Conservation (phyloP, 2,888 invertebrate species). For the Lepidochrysops patricia region DNA sequence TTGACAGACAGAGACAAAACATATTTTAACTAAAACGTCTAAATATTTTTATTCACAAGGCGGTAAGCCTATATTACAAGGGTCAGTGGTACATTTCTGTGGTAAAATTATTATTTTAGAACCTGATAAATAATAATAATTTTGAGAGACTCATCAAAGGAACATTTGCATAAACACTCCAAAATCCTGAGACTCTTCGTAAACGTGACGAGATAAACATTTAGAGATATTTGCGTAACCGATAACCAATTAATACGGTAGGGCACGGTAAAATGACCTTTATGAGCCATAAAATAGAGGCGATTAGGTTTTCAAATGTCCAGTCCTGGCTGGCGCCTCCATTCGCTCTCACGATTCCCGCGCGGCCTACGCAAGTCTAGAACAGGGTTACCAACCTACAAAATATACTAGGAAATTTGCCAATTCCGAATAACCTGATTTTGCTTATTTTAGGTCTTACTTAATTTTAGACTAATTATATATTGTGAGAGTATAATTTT, state of each 20-base stretch:
- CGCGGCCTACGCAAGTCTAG: slow-evolving; percentile 43
- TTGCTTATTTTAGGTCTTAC: neutral
- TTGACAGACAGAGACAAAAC: no score
- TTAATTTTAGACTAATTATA: neutral
- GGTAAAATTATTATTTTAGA: neutral
- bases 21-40: no score
- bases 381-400: neutral
- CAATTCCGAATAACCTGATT: neutral
- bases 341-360: slow-evolving; percentile 42
- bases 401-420: neutral
- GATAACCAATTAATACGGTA: slow-evolving; percentile 4
- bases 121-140: neutral
- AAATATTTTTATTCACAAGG: no score
- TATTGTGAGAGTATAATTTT: neutral
- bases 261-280: slow-evolving; percentile 11
- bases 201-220: neutral
- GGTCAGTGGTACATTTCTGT: neutral
- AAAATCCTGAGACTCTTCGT: neutral
- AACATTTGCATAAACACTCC: slow-evolving; percentile 2
- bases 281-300: slow-evolving; percentile 8
- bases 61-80: no score
- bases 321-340: slow-evolving; percentile 33
- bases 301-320: slow-evolving; percentile 18
- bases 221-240: slow-evolving; percentile 4
- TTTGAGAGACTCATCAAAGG: neutral